These are phyloP conservation scores for Pollicipes pollicipes DNA, from an alignment of 1,140 invertebrate genomes.

Conservation along the genomic window DNA sequence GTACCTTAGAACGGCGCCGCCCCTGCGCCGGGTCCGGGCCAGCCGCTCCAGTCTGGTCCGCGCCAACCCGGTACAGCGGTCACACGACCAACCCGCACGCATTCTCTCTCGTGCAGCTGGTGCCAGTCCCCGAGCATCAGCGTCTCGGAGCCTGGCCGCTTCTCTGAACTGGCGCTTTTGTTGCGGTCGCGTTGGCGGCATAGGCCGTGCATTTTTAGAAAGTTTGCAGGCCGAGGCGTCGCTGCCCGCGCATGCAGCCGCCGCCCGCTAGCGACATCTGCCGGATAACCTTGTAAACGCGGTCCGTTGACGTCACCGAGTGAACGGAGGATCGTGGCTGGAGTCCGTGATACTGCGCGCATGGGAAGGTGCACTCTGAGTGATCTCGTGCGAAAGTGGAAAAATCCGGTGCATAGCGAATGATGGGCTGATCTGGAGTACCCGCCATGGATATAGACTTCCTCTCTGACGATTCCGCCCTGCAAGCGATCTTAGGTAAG, in stretches of 20 bases:
- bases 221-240: neutral
- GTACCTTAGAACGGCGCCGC: too few species aligned
- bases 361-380: neutral
- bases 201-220: neutral
- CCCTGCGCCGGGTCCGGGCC: too few species aligned
- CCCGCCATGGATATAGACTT: slow-evolving; percentile 13
- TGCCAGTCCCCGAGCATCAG: too few species aligned
- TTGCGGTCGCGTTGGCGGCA: too few species aligned
- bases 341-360: neutral
- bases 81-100: too few species aligned
- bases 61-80: too few species aligned
- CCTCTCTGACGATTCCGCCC: slow-evolving; percentile 15
- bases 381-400: neutral
- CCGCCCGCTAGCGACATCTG: neutral
- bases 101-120: too few species aligned
- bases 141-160: too few species aligned
- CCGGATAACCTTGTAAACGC: neutral
- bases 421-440: neutral
- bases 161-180: too few species aligned
- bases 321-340: neutral
- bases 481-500: slow-evolving; percentile 17
- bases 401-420: neutral
- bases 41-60: too few species aligned
- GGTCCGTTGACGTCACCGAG: neutral
- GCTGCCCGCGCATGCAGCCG: too few species aligned